These are phyloP conservation scores for Uria aalge DNA, from an alignment of 2,113 vertebrate species.

Conservation along the genomic window DNA sequence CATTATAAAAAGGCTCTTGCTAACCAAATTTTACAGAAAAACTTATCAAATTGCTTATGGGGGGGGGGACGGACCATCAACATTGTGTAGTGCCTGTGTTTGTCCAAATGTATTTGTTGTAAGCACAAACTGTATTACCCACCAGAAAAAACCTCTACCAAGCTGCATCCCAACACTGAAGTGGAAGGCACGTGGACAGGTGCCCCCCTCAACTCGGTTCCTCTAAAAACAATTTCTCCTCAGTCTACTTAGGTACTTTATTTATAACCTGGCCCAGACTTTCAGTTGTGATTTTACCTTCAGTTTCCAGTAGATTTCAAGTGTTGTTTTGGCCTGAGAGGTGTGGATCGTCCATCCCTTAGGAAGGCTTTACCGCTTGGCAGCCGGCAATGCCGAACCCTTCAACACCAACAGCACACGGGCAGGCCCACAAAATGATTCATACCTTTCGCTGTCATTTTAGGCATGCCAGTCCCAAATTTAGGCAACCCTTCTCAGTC, in stretches of 20 bases:
- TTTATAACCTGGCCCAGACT: background rate
- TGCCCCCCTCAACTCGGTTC: background rate
- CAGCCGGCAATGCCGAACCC: background rate
- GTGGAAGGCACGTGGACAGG: accelerated
- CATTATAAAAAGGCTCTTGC: background rate
- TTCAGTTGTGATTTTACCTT: background rate
- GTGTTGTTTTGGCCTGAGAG: background rate
- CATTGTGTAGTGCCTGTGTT: background rate
- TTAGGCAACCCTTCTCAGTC: background rate
- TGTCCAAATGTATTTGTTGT: background rate
- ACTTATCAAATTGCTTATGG: background rate
- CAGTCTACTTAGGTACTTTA: background rate
- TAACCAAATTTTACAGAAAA: background rate
- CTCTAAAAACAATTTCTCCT: background rate
- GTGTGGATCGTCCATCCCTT: background rate
- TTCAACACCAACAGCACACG: background rate
- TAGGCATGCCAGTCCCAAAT: background rate
- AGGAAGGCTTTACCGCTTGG: background rate
- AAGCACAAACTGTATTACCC: background rate
- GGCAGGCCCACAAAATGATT: background rate
- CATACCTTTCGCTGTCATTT: background rate
- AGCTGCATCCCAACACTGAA: background rate
- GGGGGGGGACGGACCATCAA: background rate
- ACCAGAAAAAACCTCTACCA: background rate
- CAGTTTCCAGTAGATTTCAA: background rate